Conservation (phyloP, 1,140 invertebrate genomes). For the Brachionus rotundiformis region DNA sequence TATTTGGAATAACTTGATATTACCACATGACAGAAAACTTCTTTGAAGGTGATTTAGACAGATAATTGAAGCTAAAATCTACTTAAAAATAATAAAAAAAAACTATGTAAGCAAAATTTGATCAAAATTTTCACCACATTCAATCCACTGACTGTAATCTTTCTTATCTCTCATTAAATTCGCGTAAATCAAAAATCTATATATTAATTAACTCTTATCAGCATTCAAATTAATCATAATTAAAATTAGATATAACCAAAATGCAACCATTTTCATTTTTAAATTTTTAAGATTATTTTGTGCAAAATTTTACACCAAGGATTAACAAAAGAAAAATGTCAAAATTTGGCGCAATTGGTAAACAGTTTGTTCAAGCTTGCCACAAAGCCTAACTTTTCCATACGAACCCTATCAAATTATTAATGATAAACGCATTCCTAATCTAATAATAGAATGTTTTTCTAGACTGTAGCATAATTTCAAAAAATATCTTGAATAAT, state of each 20-base stretch:
- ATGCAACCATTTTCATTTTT: neutral
- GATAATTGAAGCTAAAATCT: neutral
- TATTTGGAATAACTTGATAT: too few relatives aligned
- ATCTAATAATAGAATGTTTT: neutral
- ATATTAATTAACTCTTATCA: constrained; percentile 1
- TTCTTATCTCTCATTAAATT: neutral
- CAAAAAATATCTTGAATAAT: neutral
- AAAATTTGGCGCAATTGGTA: neutral
- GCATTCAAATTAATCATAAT: neutral
- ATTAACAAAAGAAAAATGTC: neutral
- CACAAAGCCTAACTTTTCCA: neutral
- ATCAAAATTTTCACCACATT: neutral
- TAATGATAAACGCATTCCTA: neutral
- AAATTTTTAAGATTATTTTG: too few relatives aligned
- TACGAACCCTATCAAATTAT: neutral
- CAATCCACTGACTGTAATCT: neutral
- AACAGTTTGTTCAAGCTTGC: neutral
- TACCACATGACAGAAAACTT: too few relatives aligned
- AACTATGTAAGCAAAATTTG: neutral
- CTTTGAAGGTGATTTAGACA: neutral
- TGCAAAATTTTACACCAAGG: neutral
- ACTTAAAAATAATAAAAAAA: neutral
- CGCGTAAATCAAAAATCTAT: constrained; percentile 17
- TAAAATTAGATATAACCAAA: neutral
- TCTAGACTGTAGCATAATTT: neutral